phyloP scores from a whole-genome alignment of 2,888 invertebrate genomes.

The Zygogramma bicolorata region DNA sequence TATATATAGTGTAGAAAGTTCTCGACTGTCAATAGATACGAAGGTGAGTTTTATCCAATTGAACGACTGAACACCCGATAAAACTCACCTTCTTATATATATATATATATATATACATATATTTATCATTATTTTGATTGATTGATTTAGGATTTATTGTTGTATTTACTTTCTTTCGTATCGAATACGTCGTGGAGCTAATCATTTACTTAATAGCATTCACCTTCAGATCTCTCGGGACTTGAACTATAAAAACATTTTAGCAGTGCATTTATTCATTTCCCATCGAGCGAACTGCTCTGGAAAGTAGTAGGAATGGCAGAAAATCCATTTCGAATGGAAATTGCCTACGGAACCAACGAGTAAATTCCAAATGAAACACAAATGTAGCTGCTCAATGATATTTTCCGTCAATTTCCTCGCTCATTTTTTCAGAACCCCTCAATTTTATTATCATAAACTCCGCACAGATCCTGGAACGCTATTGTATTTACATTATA shows the following conservation, averaged over 20 bases:
- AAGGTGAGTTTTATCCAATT: too few relatives aligned
- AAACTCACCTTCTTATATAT: too few relatives aligned
- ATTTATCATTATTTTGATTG: too few relatives aligned
- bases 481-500: conserved; percentile 19
- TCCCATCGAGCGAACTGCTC: not conserved
- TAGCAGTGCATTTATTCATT: not conserved
- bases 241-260: not conserved
- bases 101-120: too few relatives aligned
- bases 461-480: not conserved
- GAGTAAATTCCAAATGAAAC: not conserved
- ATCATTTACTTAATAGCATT: too few relatives aligned
- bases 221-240: not conserved
- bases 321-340: not conserved
- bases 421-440: not conserved
- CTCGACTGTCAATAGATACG: too few relatives aligned
- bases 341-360: not conserved
- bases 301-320: not conserved
- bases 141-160: too few relatives aligned
- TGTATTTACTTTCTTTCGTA: too few relatives aligned
- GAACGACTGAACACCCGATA: too few relatives aligned
- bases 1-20: too few relatives aligned
- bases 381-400: conserved; percentile 1
- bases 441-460: conserved; percentile 6
- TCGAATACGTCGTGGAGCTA: too few relatives aligned
- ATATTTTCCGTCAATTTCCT: not conserved